Evolutionary conservation across 2,797 vertebrate species (phyloP).

Genomic region (Harpagifer antarcticus): DNA sequence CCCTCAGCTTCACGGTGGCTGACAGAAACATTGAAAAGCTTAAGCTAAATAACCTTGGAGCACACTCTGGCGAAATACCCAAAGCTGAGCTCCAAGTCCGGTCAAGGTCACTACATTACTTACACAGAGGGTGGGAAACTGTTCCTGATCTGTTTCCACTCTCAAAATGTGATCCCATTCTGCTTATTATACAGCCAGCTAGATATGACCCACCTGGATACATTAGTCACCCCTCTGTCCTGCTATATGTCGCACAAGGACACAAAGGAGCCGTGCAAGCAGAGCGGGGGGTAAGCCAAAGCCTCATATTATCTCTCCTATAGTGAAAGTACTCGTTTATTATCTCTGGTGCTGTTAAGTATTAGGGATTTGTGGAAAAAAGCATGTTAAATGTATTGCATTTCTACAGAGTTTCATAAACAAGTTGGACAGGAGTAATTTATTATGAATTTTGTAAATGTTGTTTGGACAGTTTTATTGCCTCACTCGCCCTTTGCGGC

Average conservation of each 20-base stretch:
- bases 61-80: constrained; percentile 69
- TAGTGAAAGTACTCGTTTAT: constrained; percentile 61
- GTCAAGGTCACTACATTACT: constrained; percentile 74
- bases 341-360: constrained; percentile 46
- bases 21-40: constrained; percentile 39
- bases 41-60: constrained; percentile 67
- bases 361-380: constrained; percentile 29
- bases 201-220: constrained; percentile 73
- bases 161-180: constrained; percentile 76
- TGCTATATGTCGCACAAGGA: constrained; percentile 63
- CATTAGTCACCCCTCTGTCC: constrained; percentile 74
- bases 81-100: constrained; percentile 58
- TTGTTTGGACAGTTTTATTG: background rate
- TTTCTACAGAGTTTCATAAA: constrained; percentile 30
- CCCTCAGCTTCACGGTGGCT: constrained; percentile 29
- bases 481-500: background rate
- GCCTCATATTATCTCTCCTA: constrained; percentile 21
- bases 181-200: constrained; percentile 69
- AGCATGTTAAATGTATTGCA: constrained; percentile 35
- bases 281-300: constrained; percentile 42
- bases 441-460: background rate
- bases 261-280: constrained; percentile 61
- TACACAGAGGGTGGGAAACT: constrained; percentile 50
- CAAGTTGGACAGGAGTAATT: constrained; percentile 20
- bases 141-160: constrained; percentile 68